Evolutionary conservation across 2,888 invertebrate species (phyloP).

Genomic region (Dicyrtomina minuta): DNA sequence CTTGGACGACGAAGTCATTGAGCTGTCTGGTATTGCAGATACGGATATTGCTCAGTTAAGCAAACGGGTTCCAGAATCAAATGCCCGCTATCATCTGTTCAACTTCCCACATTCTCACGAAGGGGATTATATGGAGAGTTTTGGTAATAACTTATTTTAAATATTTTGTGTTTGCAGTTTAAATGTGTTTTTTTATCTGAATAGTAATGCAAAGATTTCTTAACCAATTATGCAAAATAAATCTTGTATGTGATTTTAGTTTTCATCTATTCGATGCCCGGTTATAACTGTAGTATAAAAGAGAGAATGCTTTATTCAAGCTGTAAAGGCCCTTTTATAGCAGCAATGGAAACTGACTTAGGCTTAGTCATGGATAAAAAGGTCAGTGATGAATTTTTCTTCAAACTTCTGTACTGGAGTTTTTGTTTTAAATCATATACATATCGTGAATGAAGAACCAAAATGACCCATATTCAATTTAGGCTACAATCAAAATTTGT

Average conservation of each 20-base stretch:
- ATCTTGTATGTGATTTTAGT: constrained; percentile 61
- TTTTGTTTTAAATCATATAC: no score
- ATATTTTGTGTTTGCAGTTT: constrained; percentile 7
- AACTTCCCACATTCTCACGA: constrained; percentile 90
- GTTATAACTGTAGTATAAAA: constrained; percentile 91
- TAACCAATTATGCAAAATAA: not conserved
- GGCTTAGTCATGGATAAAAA: constrained; percentile 81
- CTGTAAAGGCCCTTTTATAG: constrained; percentile 88
- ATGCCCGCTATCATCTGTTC: constrained; percentile 88
- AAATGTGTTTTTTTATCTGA: not conserved
- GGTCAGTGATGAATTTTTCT: constrained; percentile 65
- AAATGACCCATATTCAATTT: no score
- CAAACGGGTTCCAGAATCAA: constrained; percentile 77
- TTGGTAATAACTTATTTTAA: constrained; percentile 63
- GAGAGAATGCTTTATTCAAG: constrained; percentile 99
- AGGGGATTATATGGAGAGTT: constrained; percentile 82
- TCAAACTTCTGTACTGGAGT: no score
- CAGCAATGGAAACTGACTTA: constrained; percentile 71
- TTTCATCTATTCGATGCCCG: constrained; percentile 98
- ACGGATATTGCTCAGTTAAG: constrained; percentile 70
- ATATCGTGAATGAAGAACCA: no score
- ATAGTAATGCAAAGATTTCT: not conserved
- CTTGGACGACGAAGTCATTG: constrained; percentile 81
- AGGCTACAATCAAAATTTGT: no score
- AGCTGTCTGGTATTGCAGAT: constrained; percentile 73